Percentiles rank a stretch among this genome's conserved stretches.
phyloP scores from a whole-genome alignment of 2,888 invertebrate genomes.

The Maniola hyperantus region DNA sequence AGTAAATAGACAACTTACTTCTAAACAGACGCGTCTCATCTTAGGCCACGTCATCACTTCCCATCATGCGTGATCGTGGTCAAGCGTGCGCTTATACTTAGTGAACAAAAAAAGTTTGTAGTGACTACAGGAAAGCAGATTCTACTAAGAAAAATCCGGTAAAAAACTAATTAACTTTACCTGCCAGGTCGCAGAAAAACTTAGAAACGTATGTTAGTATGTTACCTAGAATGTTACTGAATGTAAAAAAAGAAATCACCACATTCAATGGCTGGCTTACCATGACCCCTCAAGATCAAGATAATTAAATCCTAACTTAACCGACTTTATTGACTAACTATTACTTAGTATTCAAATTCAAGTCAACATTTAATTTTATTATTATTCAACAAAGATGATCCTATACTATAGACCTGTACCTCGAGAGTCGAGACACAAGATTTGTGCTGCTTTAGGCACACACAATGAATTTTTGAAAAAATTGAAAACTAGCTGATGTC shows the following conservation, averaged over 20 bases:
- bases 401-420: no score
- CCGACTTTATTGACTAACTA: slow-evolving; percentile 4
- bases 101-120: no score
- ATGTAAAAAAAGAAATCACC: background rate
- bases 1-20: no score
- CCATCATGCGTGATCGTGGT: no score
- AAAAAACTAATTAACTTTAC: background rate
- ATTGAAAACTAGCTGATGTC: no score
- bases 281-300: slow-evolving; percentile 1
- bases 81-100: no score
- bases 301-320: slow-evolving; percentile 4
- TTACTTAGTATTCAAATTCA: slow-evolving; percentile 27
- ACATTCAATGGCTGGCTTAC: background rate
- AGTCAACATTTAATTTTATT: background rate
- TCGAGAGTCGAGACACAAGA: no score
- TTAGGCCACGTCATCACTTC: no score
- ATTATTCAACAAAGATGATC: background rate
- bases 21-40: no score
- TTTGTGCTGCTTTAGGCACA: no score
- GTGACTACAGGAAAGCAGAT: background rate
- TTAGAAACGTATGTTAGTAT: background rate
- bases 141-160: background rate
- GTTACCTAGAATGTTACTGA: background rate
- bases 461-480: no score
- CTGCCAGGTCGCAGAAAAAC: background rate